Evolutionary conservation across 2,797 vertebrate species (phyloP).

Genomic region (Parauchenoglanis ngamensis): DNA sequence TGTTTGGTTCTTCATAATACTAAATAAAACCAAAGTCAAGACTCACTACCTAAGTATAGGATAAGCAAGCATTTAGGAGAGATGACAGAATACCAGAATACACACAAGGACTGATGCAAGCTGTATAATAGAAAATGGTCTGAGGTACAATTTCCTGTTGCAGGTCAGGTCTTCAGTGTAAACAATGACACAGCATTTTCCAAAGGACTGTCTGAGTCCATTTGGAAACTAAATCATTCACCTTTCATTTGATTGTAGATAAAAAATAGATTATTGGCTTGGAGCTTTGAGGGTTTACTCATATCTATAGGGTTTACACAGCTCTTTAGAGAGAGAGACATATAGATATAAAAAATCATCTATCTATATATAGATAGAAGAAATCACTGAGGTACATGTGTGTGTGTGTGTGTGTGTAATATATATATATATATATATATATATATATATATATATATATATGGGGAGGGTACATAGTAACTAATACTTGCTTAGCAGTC

Average conservation of each 20-base stretch:
- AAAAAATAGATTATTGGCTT: background rate
- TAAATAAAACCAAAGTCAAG: background rate
- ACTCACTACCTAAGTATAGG: background rate
- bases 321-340: background rate
- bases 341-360: background rate
- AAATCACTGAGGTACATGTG: too few relatives aligned
- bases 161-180: background rate
- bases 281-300: too few relatives aligned
- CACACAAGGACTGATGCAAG: background rate
- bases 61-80: background rate
- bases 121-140: background rate
- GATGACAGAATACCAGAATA: background rate
- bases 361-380: background rate
- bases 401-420: too few relatives aligned
- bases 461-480: too few relatives aligned
- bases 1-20: background rate
- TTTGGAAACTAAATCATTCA: background rate
- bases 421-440: too few relatives aligned
- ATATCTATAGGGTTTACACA: too few relatives aligned
- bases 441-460: too few relatives aligned
- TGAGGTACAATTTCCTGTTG: background rate
- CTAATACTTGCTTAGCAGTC: background rate
- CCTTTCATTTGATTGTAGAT: background rate
- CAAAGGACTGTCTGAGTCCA: background rate
- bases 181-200: slow-evolving; percentile 44